A percentile compares a stretch with the other conserved stretches of the same genome.
Conservation (phyloP, 2,797 vertebrate genomes). For the Lates japonicus region DNA sequence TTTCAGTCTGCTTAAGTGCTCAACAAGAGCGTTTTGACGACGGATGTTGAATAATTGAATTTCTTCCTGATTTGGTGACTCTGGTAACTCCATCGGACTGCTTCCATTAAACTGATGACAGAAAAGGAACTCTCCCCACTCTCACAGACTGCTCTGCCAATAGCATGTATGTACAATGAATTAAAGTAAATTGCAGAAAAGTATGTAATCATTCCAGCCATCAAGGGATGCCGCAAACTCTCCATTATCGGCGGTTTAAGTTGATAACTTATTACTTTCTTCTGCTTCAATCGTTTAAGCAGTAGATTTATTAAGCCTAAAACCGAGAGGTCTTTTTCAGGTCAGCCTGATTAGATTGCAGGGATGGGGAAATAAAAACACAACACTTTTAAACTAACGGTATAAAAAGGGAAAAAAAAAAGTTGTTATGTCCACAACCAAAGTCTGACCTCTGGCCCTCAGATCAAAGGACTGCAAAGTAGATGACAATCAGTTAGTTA, state of each 20-base stretch:
- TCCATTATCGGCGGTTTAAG: conserved; percentile 47
- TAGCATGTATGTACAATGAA: conserved; percentile 46
- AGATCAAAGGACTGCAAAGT: conserved; percentile 40
- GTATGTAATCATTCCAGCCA: conserved; percentile 54
- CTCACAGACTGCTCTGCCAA: conserved; percentile 37
- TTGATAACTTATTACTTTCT: conserved; percentile 54
- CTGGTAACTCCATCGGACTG: conserved; percentile 66
- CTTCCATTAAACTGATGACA: conserved; percentile 62
- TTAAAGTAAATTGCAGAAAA: conserved; percentile 63
- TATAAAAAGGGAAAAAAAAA: conserved; percentile 29
- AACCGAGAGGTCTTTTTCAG: conserved; percentile 40
- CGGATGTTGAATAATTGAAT: conserved; percentile 65
- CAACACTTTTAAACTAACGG: conserved; percentile 40
- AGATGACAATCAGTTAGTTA: conserved; percentile 45
- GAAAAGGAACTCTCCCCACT: conserved; percentile 48
- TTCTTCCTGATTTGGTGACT: conserved; percentile 60
- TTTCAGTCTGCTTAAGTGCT: conserved; percentile 54
- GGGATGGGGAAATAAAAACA: conserved; percentile 52
- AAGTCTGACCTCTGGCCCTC: conserved; percentile 48
- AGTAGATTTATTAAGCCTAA: conserved; percentile 56
- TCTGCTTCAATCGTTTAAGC: conserved; percentile 58
- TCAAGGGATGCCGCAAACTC: conserved; percentile 37
- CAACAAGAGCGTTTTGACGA: conserved; percentile 47
- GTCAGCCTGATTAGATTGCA: conserved; percentile 73
- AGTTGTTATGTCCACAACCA: conserved; percentile 42